Evolutionary conservation across 1,140 invertebrate species (phyloP), one percentile per base, ranked within the genome.

Genomic region (Drosophila rhopaloa): DNA sequence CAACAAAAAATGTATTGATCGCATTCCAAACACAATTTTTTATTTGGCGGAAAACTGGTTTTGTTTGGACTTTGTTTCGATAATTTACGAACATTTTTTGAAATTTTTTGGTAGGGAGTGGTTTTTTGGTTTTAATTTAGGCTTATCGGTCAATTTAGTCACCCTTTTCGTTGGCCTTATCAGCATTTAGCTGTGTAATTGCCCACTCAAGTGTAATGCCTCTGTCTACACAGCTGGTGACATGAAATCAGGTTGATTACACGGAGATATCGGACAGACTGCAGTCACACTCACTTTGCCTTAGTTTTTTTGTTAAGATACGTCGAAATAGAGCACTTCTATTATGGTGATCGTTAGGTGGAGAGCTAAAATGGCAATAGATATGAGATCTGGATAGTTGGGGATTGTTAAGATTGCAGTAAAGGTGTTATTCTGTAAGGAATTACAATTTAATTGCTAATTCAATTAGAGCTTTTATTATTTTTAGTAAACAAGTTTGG

Each of bases 31-130:
- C 67, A 57, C 65, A 38, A 7, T 61, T 73, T 59, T 51, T 51
- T 44, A 53, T 53, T 53, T 47, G 29, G 70, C 35, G n/a, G 11
- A 35, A 47, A 84, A 84, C 81, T 40, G 82, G 81, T 84, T 85
- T 63, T 44, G 19, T 46, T 47, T 51, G 47, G 24, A 46, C 48
- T 32, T 67, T 51, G 13, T 46, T 41, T 19, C 14, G 29, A 53
- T 83, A 55, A 61, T 61, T 76, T 71, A 55, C 59, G 44, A 14
- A 14, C 8, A 13, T 60, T 66, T 57, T 76, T 71, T 61, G 0
- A 19, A 54, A 56, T 43, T 14, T 68, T 68, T 27, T 80, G 48
- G 2, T 14, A 24, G 63, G 65, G 37, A 27, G 67, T 40, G 29
- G 16, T 41, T 71, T 35, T 40, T 29, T 35, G 38, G 16, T 38